Base-by-base conservation (phyloP, 2,797 vertebrate genomes). In the Sebastes trivittatus region DNA sequence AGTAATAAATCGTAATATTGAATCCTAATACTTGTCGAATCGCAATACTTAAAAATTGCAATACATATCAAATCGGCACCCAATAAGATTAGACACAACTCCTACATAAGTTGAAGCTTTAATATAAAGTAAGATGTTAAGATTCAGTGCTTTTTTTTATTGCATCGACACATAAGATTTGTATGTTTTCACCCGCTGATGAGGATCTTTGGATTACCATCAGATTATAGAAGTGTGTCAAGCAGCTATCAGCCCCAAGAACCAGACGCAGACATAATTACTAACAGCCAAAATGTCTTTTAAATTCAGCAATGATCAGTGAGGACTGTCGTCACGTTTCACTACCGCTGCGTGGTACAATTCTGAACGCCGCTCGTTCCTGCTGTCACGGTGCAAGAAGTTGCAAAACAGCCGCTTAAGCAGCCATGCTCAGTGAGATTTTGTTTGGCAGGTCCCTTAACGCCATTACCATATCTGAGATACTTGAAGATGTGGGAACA, bases 171-270 rank as follows among this genome's bases (percentile, higher is more conserved):
- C 42, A 62, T 27, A n/a, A 60, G 52, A 76, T 72, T 60, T 64
- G 36, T 27, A 54, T 16, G 49, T 82, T 82, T 72, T 76, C 38
- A 42, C 23, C 60, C 14, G 2, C 72, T 77, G 72, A 74, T 80
- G 36, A 87, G 56, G 65, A 72, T 55, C n/a, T 77, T 75, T 69
- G 77, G 75, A 84, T 85, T 83, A 84, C 27, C 20, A 5, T 16
- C n/a, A 80, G 76, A 82, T 84, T 80, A 80, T 2, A 49, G 54
- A 61, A 80, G 62, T 84, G 67, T 89, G 78, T 75, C 83, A 77
- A 72, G 76, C 75, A 74, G 80, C 71, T 82, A 30, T 84, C 78
- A 74, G 64, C 69, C 65, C 59, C 4, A 60, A 64, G 23, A 54
- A 59, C 25, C 67, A 71, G 75, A 60, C 54, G n/a, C 9, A 56